phyloP scores from a whole-genome alignment of 2,113 vertebrate species.

The Ophthalmotilapia sp. region DNA sequence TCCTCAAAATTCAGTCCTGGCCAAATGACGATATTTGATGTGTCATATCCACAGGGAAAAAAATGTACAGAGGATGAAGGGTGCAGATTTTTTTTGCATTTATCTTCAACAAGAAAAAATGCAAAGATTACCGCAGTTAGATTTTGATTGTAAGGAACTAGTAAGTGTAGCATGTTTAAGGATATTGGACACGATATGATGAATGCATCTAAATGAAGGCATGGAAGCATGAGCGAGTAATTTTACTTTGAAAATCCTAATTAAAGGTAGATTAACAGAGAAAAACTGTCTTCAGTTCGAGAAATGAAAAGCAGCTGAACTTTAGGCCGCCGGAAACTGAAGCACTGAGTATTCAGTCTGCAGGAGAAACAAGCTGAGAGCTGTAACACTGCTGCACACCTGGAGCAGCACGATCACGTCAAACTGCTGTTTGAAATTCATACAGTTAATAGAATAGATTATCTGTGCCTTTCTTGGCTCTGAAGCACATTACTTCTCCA shows the following conservation, averaged over 20 bases:
- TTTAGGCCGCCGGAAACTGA: neutral
- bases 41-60: neutral
- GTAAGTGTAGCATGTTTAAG: neutral
- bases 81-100: neutral
- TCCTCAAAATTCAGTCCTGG: neutral
- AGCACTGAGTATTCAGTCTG: neutral
- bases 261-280: neutral
- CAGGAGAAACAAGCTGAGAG: neutral
- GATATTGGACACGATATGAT: neutral
- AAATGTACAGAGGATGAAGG: neutral
- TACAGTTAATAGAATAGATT: neutral
- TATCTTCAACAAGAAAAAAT: neutral
- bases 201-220: neutral
- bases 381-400: neutral
- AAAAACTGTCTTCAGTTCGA: neutral
- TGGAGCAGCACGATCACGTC: neutral
- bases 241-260: neutral
- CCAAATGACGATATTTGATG: slow-evolving; percentile 10
- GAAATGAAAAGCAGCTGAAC: neutral
- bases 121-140: neutral
- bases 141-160: neutral
- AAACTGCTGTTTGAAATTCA: neutral
- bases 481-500: neutral
- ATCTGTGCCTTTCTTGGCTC: neutral
- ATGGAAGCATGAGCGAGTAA: neutral